Percentiles rank a stretch among this genome's conserved stretches.
Evolutionary conservation across 2,888 invertebrate species (phyloP).

Genomic region (Chymomyza caudatula): DNA sequence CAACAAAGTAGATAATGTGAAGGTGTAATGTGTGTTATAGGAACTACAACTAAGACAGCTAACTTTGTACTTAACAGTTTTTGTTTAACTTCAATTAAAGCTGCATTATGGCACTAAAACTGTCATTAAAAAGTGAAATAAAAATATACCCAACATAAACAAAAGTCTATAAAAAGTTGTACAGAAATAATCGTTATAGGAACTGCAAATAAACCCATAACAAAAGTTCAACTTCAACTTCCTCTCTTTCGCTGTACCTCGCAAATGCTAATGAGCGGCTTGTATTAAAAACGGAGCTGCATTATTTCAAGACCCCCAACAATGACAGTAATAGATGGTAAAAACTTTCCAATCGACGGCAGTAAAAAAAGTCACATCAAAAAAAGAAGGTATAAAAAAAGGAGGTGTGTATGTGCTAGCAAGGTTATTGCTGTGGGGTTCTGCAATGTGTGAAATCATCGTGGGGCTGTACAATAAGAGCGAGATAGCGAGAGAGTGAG

Average conservation of each 20-base stretch:
- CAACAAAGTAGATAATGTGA: no score
- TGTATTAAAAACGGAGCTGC: background rate
- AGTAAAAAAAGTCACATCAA: no score
- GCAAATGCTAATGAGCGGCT: background rate
- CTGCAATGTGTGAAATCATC: slow-evolving; percentile 63
- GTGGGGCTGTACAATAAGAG: slow-evolving; percentile 20
- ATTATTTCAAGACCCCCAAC: background rate
- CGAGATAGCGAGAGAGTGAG: background rate
- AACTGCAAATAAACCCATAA: background rate
- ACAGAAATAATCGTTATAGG: background rate
- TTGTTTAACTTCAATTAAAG: no score
- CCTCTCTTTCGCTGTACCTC: no score
- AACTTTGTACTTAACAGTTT: no score
- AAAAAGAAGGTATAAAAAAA: background rate
- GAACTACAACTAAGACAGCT: no score
- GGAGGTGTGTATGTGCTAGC: background rate
- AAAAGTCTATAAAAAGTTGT: background rate
- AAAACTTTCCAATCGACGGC: background rate
- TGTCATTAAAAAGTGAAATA: no score
- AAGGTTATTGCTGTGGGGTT: slow-evolving; percentile 8
- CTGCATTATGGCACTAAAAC: no score
- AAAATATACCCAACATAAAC: no score
- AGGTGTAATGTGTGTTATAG: no score
- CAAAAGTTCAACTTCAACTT: background rate
- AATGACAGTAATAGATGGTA: background rate